phyloP scores from a whole-genome alignment of 1,140 invertebrate genomes.

The Hormaphis cornu region DNA sequence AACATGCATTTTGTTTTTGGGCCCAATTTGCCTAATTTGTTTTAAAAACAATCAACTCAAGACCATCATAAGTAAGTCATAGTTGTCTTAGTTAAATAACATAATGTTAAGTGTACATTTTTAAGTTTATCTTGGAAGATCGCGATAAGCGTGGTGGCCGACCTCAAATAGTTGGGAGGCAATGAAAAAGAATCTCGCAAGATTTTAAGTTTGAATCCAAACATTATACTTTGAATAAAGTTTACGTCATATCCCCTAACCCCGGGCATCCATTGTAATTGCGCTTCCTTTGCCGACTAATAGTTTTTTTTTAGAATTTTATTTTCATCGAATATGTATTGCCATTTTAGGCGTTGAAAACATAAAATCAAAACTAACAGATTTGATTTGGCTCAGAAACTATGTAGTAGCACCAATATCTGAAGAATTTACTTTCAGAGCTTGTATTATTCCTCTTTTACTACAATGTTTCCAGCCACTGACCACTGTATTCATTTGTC shows the following conservation, averaged over 20 bases:
- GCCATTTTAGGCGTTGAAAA: slow-evolving; percentile 29
- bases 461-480: slow-evolving; percentile 69
- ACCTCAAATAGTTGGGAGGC: too few relatives aligned
- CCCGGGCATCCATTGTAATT: too few relatives aligned
- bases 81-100: background rate
- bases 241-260: too few relatives aligned
- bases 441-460: slow-evolving; percentile 85
- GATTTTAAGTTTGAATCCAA: too few relatives aligned
- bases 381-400: slow-evolving; percentile 78
- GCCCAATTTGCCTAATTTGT: slow-evolving; percentile 57
- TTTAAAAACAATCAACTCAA: slow-evolving; percentile 18
- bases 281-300: too few relatives aligned
- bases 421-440: slow-evolving; percentile 89
- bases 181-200: too few relatives aligned
- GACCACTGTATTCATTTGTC: slow-evolving; percentile 71
- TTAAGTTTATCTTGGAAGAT: too few relatives aligned
- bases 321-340: too few relatives aligned
- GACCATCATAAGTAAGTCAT: slow-evolving; percentile 7
- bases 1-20: slow-evolving; percentile 75
- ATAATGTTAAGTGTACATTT: slow-evolving; percentile 2
- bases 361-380: slow-evolving; percentile 38
- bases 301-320: too few relatives aligned
- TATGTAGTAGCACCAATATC: slow-evolving; percentile 83
- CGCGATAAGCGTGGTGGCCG: too few relatives aligned
- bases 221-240: too few relatives aligned